Evolutionary conservation across 2,888 invertebrate species (phyloP), one percentile per base, ranked within the genome.

Genomic region (Timema podura): DNA sequence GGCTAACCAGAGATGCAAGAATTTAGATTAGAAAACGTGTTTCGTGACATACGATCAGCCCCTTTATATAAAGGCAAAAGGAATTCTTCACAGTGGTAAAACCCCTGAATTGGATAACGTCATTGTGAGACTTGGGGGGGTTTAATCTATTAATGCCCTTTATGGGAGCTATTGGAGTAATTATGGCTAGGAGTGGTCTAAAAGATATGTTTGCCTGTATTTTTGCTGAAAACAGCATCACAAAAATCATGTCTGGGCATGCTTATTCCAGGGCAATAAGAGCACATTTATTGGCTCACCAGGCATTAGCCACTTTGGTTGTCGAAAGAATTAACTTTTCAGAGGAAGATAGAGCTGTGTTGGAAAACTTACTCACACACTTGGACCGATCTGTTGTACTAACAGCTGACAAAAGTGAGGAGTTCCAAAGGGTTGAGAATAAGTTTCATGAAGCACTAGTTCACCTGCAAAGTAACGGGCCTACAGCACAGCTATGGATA

Each of bases 41-140:
- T 73, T 78, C 9, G 73, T 78, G 8, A 79, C 78, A 66, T 79
- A 78, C 70, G 78, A 61, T 72, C 79, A 79, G 54, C 79, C 78
- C 6, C 73, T 79, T 13, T 79, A 75, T 69, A 68, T 64, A 6
- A 78, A 79, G 76, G 78, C 78, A 65, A 72, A 75, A 59, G 78
- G 79, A 71, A 77, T 79, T n/a, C 73, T 77, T 10, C 73, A 73
- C n/a, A 68, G 73, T 10, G 72, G 74, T 70, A 66, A 74, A 70
- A 70, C 74, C 16, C 68, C 73, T 10, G 44, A 8, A 47, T 65
- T 71, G 46, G 49, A 68, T n/a, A 70, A 71, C 48, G 69, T 75
- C 51, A 68, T 76, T 57, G 73, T 75, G 13, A 68, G 75, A 51
- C 72, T 75, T 11, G 74, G 67, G 57, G n/a, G 72, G 73, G 6